Percentiles rank a stretch among this genome's conserved stretches.
phyloP scores from a whole-genome alignment of 2,113 vertebrate species.

The Irena cyanogastra region DNA sequence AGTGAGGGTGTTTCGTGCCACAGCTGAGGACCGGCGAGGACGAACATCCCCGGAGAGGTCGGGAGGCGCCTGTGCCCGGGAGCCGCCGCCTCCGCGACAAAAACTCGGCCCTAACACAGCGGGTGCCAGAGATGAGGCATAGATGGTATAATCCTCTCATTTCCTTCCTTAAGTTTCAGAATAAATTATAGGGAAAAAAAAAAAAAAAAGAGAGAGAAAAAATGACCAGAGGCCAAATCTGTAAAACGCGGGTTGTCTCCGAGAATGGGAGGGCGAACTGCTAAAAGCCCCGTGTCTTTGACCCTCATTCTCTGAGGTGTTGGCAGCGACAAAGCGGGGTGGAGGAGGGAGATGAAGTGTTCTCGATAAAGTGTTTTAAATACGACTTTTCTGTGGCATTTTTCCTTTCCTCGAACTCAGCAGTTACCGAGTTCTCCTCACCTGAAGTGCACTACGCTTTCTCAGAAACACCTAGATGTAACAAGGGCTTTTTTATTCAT shows the following conservation, averaged over 20 bases:
- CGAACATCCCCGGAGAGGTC: not conserved
- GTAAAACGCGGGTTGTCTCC: not conserved
- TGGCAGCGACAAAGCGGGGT: not conserved
- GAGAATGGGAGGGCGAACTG: not conserved
- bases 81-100: fast-evolving
- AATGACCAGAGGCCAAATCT: not conserved
- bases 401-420: not conserved
- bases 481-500: not conserved
- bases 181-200: not conserved
- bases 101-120: not conserved
- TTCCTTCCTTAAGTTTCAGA: not conserved
- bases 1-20: not conserved
- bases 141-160: not conserved
- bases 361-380: not conserved
- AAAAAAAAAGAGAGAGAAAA: not conserved
- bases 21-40: not conserved
- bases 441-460: not conserved
- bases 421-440: not conserved
- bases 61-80: not conserved
- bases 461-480: not conserved
- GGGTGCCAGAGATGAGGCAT: not conserved
- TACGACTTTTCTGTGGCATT: not conserved
- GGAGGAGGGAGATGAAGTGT: not conserved
- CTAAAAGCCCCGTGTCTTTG: not conserved
- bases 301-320: not conserved